Evolutionary conservation across 2,113 vertebrate species (phyloP).

Genomic region (Actenoides lindsayi): DNA sequence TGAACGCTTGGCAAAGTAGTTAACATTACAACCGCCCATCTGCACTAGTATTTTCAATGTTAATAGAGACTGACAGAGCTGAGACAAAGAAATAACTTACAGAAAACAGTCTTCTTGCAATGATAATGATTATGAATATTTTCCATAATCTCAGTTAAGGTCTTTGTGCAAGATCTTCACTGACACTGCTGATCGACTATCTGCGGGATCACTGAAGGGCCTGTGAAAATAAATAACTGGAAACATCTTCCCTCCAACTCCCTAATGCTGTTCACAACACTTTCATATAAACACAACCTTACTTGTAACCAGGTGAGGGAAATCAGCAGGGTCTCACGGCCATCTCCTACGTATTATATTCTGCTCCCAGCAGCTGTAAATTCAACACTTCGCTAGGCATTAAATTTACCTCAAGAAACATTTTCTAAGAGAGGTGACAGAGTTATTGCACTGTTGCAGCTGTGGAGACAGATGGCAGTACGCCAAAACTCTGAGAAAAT

Average conservation of each 20-base stretch:
- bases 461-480: conserved; percentile 48
- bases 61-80: neutral
- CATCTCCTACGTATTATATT: conserved; percentile 24
- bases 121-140: neutral
- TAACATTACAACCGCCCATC: rapidly evolving
- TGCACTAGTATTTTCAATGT: neutral
- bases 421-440: conserved; percentile 56
- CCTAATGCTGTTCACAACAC: neutral
- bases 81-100: neutral
- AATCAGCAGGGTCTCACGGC: neutral
- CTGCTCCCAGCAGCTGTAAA: conserved; percentile 47
- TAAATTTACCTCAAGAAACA: conserved; percentile 63
- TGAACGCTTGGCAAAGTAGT: neutral
- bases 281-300: conserved; percentile 21
- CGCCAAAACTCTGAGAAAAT: conserved; percentile 46
- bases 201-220: neutral
- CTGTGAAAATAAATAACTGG: neutral
- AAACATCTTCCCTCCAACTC: conserved; percentile 25
- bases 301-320: conserved; percentile 43
- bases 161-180: neutral
- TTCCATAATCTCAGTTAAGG: neutral
- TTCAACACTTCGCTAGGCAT: conserved; percentile 36
- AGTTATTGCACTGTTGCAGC: conserved; percentile 60
- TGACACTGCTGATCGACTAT: neutral
- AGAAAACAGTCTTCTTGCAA: neutral